Evolutionary conservation across 2,113 vertebrate genomes (phyloP), one percentile per base, ranked within the genome.

Genomic region (Dryoscopus gambensis): DNA sequence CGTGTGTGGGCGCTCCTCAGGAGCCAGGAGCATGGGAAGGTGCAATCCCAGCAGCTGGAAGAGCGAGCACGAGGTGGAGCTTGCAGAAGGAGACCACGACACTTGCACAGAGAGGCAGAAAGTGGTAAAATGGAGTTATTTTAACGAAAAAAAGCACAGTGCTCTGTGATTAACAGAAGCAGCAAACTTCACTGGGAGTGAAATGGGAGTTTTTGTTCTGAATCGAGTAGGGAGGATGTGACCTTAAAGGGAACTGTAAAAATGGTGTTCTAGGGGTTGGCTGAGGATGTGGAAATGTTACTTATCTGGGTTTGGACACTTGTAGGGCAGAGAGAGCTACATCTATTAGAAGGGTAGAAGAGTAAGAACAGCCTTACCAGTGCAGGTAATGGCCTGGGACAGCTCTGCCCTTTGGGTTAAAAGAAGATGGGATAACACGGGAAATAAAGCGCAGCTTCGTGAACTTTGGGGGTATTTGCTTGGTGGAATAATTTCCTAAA

Each of bases 1-100:
- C 0, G 2, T 7, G 3, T 7, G 60, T 28, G 65, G 39, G 50
- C 1, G 1, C 27, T 76, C 2, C 2, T 80, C 28, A 37, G 2
- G 13, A 65, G 74, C 31, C 28, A 31, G 35, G 30, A 50, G 18
- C 7, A 4, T 3, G 67, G 79, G 42, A 47, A 63, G 25, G 44
- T 2, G 11, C 23, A 23, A 40, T 33, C 47, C 56, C 68, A 89
- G 71, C 62, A 84, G 73, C 37, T 37, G 50, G 22, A 75, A 25
- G 76, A 56, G 21, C 1, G 6, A 79, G 31, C 39, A 56, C 11
- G 3, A 52, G 46, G 35, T 21, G 18, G 33, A 35, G n/a, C 19
- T 70, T 6, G 23, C 40, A 89, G 30, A 44, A 59, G 27, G 28
- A 47, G 30, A 15, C 24, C 4, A 1, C 7, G 15, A 24, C 9